A percentile compares a stretch with the other conserved stretches of the same genome.
These are phyloP conservation scores for Aeoliscus strigatus DNA, from an alignment of 2,797 vertebrate species.

Conservation along the genomic window DNA sequence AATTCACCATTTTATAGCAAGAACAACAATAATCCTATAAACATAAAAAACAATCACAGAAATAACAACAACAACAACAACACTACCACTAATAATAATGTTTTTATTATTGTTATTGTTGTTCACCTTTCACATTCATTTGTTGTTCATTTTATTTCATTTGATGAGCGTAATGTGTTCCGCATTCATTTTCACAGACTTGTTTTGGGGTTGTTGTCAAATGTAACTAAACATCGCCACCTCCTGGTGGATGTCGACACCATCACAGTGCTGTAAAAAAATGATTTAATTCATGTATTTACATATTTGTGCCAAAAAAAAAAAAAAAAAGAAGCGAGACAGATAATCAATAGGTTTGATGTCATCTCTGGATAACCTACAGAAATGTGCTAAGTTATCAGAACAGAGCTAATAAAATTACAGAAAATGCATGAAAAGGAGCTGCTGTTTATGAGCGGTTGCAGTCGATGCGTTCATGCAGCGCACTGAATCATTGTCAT, in stretches of 20 bases:
- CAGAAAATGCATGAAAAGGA: constrained; percentile 54
- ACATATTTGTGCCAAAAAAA: background rate
- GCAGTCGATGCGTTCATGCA: constrained; percentile 69
- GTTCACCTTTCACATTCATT: no score
- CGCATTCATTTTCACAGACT: no score
- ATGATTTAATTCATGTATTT: constrained; percentile 4
- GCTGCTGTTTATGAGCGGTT: constrained; percentile 48
- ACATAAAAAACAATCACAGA: no score
- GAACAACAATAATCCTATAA: no score
- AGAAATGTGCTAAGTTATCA: constrained; percentile 50
- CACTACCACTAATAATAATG: no score
- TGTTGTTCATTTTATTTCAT: no score
- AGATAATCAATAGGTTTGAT: constrained; percentile 54
- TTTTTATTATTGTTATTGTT: no score
- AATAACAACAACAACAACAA: no score
- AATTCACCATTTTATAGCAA: no score
- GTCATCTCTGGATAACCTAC: constrained; percentile 42
- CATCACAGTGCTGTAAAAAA: background rate
- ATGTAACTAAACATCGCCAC: constrained; percentile 59
- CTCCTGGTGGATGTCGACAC: constrained; percentile 33
- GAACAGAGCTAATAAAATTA: constrained; percentile 47
- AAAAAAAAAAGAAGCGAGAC: constrained; percentile 19
- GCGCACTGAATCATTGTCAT: constrained; percentile 74
- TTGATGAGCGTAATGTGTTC: no score
- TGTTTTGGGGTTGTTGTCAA: constrained; percentile 4